phyloP scores from a whole-genome alignment of 2,888 invertebrate species.

The Drosophila meridiana region DNA sequence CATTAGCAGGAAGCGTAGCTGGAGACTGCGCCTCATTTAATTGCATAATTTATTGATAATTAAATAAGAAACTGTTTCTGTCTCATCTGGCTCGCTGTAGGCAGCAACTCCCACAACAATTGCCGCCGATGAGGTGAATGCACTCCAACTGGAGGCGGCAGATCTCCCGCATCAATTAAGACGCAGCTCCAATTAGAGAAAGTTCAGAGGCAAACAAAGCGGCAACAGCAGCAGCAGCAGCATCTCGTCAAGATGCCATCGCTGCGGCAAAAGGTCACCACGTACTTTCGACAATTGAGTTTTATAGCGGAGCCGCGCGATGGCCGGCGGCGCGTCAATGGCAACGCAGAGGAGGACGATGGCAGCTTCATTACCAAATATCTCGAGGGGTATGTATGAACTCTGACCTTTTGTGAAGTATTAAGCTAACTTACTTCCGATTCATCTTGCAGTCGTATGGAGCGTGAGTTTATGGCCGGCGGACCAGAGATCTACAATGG shows the following conservation, averaged over 20 bases:
- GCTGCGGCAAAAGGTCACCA: constrained; percentile 89
- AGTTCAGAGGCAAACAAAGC: constrained; percentile 31
- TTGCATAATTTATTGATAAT: constrained; percentile 79
- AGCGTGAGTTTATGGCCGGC: constrained; percentile 80
- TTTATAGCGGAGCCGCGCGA: constrained; percentile 88
- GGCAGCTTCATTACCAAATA: constrained; percentile 90
- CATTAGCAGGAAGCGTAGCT: constrained; percentile 38
- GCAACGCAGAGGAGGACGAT: constrained; percentile 86
- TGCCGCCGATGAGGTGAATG: constrained; percentile 66
- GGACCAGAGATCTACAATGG: constrained; percentile 88
- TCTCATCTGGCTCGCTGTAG: constrained; percentile 26
- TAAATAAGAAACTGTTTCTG: constrained; percentile 54
- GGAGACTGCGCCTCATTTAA: constrained; percentile 51
- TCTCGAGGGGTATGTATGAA: constrained; percentile 88
- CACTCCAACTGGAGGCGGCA: constrained; percentile 47
- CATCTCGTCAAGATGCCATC: constrained; percentile 87
- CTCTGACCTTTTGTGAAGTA: neutral
- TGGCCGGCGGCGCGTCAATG: constrained; percentile 79
- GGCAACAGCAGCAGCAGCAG: constrained; percentile 21
- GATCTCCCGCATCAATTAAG: constrained; percentile 47
- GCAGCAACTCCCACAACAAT: constrained; percentile 60
- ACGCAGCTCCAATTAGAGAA: constrained; percentile 44
- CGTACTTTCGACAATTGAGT: constrained; percentile 90
- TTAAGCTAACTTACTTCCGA: neutral
- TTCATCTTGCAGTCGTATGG: constrained; percentile 78